A percentile compares a stretch with the other conserved stretches of the same genome.
Conservation (phyloP, 2,113 vertebrate genomes). For the Ictidomys tridecemlineatus region DNA sequence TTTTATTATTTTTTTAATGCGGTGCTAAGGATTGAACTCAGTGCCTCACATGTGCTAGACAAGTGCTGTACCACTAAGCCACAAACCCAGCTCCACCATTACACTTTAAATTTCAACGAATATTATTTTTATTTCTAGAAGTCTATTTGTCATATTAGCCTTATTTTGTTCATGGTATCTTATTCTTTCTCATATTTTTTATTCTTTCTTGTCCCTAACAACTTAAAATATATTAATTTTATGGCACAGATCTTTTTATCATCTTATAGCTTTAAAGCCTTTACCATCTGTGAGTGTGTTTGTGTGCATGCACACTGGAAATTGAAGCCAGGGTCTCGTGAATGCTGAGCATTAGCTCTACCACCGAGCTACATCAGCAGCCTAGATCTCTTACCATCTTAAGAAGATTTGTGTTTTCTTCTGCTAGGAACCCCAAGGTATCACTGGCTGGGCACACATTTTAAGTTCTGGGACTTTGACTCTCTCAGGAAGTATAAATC, state of each 20-base stretch:
- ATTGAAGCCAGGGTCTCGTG: not conserved
- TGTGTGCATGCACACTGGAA: not conserved
- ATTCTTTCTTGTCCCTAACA: conserved; percentile 38
- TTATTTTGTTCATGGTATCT: not conserved
- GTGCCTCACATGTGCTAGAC: too few relatives aligned
- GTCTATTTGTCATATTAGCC: not conserved
- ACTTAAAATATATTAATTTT: conserved; percentile 42
- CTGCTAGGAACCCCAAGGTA: not conserved
- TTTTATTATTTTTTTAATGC: too few relatives aligned
- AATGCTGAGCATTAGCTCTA: not conserved
- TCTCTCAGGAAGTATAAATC: not conserved
- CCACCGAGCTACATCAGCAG: not conserved
- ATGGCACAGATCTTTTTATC: not conserved
- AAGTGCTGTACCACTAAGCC: too few relatives aligned
- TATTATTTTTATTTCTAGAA: conserved; percentile 36
- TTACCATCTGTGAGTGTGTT: not conserved
- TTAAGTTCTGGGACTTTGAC: not conserved
- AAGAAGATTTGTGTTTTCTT: not conserved
- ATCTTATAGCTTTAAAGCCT: not conserved
- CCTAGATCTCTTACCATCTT: not conserved
- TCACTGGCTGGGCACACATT: conserved; percentile 19
- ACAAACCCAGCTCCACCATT: not conserved
- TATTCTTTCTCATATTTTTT: not conserved
- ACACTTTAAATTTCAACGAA: not conserved
- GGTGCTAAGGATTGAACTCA: too few relatives aligned